Percentiles rank a stretch among this genome's conserved stretches.
These are phyloP conservation scores for Penaeus indicus DNA, from an alignment of 1,140 invertebrate species.

Conservation along the genomic window DNA sequence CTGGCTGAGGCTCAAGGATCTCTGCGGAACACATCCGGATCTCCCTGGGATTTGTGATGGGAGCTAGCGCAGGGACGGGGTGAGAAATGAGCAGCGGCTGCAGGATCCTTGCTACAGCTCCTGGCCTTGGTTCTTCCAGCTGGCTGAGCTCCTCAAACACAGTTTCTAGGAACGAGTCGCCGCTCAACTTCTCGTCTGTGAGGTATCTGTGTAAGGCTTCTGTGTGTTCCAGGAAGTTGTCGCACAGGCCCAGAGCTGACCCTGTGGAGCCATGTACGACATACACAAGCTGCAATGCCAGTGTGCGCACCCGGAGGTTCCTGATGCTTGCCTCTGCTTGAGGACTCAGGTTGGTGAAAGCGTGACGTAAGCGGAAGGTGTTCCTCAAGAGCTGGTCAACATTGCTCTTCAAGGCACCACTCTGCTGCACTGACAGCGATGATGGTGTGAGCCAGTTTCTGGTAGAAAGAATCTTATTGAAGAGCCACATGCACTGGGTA, in stretches of 20 bases:
- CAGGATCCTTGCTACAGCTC: slow-evolving; percentile 82
- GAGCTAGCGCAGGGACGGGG: slow-evolving; percentile 72
- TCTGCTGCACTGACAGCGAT: slow-evolving; percentile 72
- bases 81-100: slow-evolving; percentile 80
- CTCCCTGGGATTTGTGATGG: slow-evolving; percentile 71
- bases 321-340: slow-evolving; percentile 83
- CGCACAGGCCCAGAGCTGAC: slow-evolving; percentile 76
- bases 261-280: slow-evolving; percentile 77
- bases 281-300: slow-evolving; percentile 86
- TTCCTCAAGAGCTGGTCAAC: slow-evolving; percentile 78
- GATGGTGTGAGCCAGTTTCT: slow-evolving; percentile 73
- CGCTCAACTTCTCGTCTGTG: slow-evolving; percentile 52
- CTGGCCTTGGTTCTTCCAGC: slow-evolving; percentile 87
- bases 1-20: slow-evolving; percentile 86
- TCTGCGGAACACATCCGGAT: slow-evolving; percentile 83
- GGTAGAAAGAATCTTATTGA: slow-evolving; percentile 71
- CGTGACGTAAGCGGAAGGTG: slow-evolving; percentile 83
- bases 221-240: slow-evolving; percentile 77
- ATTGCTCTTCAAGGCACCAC: slow-evolving; percentile 73
- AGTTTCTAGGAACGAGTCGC: slow-evolving; percentile 83
- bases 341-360: slow-evolving; percentile 84
- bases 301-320: slow-evolving; percentile 85
- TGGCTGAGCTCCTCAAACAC: slow-evolving; percentile 83
- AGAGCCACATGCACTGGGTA: slow-evolving; percentile 74
- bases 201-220: slow-evolving; percentile 72